A percentile compares a stretch with the other conserved stretches of the same genome.
Evolutionary conservation across 2,888 invertebrate genomes (phyloP).

Genomic region (Proisotoma minuta): DNA sequence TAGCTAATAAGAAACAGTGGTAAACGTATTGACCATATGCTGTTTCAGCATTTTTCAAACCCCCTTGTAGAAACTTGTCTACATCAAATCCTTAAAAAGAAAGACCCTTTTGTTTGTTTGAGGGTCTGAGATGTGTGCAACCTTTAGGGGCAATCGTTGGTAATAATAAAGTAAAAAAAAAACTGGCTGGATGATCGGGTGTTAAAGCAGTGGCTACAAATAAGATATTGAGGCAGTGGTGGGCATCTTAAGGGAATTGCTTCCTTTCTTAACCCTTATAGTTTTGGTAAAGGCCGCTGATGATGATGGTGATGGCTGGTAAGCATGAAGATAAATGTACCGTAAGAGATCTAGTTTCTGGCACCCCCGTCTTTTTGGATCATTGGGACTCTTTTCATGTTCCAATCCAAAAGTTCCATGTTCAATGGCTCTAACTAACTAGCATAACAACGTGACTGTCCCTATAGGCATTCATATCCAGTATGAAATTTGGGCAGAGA

Average conservation of each 20-base stretch:
- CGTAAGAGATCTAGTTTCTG: slow-evolving; percentile 17
- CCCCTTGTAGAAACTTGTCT: neutral
- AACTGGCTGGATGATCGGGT: neutral
- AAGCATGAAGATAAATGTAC: slow-evolving; percentile 16
- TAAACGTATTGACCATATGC: slow-evolving; percentile 1
- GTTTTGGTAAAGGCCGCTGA: no score
- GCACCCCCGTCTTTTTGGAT: slow-evolving; percentile 20
- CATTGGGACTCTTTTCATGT: slow-evolving; percentile 24
- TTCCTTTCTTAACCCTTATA: no score
- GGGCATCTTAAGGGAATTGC: no score
- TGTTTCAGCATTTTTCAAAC: neutral
- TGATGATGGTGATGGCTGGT: neutral
- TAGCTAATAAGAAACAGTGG: no score
- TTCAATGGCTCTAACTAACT: slow-evolving; percentile 4
- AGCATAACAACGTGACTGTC: slow-evolving; percentile 5
- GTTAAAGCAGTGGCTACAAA: neutral
- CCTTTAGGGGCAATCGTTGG: neutral
- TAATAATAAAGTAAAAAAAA: neutral
- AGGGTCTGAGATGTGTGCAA: neutral
- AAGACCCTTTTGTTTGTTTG: neutral
- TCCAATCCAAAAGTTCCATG: neutral
- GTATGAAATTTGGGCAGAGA: slow-evolving; percentile 10
- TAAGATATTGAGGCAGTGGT: neutral
- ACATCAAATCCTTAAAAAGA: neutral
- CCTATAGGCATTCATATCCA: neutral